Conservation (phyloP, 2,113 vertebrate genomes). For the Alligator sinensis region DNA sequence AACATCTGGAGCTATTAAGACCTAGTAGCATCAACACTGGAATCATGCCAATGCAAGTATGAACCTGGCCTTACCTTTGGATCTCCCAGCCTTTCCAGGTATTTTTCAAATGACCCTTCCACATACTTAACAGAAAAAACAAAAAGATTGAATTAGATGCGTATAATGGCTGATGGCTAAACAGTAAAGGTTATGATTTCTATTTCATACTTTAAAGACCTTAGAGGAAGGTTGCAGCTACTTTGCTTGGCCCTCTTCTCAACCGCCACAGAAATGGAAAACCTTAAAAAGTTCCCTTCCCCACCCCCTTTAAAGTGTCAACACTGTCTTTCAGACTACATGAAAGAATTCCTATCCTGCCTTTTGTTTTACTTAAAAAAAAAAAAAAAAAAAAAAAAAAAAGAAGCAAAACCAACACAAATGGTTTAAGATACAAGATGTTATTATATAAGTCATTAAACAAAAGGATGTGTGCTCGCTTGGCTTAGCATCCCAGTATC, state of each 20-base stretch:
- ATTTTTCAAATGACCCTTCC: conserved; percentile 97
- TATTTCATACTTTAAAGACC: not conserved
- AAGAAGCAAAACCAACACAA: too few species aligned
- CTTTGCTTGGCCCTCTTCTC: not conserved
- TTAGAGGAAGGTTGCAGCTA: not conserved
- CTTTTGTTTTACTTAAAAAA: too few species aligned
- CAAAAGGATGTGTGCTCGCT: too few species aligned
- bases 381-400: too few species aligned
- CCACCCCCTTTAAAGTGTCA: too few species aligned
- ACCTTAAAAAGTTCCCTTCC: too few species aligned
- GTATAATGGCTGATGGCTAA: not conserved
- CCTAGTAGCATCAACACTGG: not conserved
- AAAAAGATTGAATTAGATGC: not conserved
- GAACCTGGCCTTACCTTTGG: conserved; percentile 86
- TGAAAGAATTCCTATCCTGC: too few species aligned
- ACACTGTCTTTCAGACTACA: too few species aligned
- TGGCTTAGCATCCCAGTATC: too few species aligned
- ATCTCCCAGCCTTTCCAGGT: conserved; percentile 92
- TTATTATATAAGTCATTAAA: too few species aligned
- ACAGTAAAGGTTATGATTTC: not conserved
- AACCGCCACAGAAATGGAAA: too few species aligned
- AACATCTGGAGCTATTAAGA: not conserved
- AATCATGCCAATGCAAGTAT: not conserved
- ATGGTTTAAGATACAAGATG: too few species aligned
- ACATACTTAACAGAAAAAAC: conserved; percentile 87